Base-by-base conservation (phyloP, 2,888 invertebrate genomes). In the Erebia ligea region DNA sequence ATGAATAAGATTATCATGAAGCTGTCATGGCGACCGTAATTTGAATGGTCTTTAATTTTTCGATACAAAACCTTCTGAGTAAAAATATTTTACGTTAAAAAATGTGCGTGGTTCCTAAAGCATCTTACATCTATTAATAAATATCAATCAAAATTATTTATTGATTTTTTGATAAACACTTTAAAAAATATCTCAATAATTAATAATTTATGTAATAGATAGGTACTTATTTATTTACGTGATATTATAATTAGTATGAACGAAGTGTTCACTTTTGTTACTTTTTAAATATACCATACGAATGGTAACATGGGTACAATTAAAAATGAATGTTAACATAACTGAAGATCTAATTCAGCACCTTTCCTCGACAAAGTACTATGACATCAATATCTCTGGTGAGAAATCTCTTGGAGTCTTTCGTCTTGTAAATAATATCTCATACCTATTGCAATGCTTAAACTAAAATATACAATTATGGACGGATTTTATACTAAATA, bases 401-500 rank as follows among this genome's bases (percentile, higher is more conserved):
- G n/a, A 50, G 5, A n/a, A 15, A 50, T n/a, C n/a, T n/a, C 45
- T 50, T 50, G 1, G 15, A 50, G 5, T 50, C 34, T 54, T 52
- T 66, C 25, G 10, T 45, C 10, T 56, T 21, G 15, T 34, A 45
- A 58, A 58, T 50, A 58, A 67, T n/a, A 68, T 62, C 48, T 58
- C 50, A 11, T 25, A 34, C 54, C 45, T 52, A 21, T 64, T 52
- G 17, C 15, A 57, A 58, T 57, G 52, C 59, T 52, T 42, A 70
- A 63, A 25, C 58, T 61, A 61, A 70, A 56, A 52, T 66, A 61
- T 45, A 70, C 25, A 58, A 61, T 59, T 61, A 66, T 61, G 70
- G 70, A 70, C 70, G 70, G 70, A 70, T 54, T 52, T 48, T 19
- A 61, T 61, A 68, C 40, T 61, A 68, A 57, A 66, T 61, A 68